Percentiles rank a stretch among this genome's conserved stretches.
Evolutionary conservation across 2,797 vertebrate species (phyloP).

Genomic region (Hylomyscus alleni): DNA sequence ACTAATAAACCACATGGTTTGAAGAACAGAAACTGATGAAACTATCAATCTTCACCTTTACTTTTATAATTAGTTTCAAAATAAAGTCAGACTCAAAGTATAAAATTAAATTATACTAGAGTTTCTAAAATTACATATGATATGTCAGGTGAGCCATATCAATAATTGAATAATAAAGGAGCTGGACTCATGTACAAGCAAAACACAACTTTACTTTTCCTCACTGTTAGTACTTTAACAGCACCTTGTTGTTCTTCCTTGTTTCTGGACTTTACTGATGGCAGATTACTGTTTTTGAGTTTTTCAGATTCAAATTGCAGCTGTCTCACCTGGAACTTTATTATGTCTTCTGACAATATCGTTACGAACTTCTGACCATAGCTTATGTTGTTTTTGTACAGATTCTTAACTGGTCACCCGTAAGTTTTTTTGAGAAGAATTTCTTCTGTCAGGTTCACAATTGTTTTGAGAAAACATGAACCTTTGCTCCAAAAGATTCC

Average conservation of each 20-base stretch:
- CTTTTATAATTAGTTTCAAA: slow-evolving; percentile 49
- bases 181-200: neutral
- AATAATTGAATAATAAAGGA: slow-evolving; percentile 20
- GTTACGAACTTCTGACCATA: slow-evolving; percentile 17
- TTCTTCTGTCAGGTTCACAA: slow-evolving; percentile 5
- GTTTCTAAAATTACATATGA: slow-evolving; percentile 37
- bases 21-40: slow-evolving; percentile 36
- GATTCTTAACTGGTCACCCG: slow-evolving; percentile 28
- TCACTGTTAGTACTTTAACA: neutral
- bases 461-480: neutral
- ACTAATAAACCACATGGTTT: slow-evolving; percentile 41
- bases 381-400: neutral
- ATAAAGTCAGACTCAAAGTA: slow-evolving; percentile 30
- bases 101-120: slow-evolving; percentile 57
- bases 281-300: neutral
- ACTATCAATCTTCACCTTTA: slow-evolving; percentile 18
- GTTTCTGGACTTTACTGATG: neutral
- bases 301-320: neutral
- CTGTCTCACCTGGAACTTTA: neutral
- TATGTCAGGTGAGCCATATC: neutral
- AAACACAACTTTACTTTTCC: slow-evolving; percentile 37
- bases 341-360: neutral
- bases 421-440: neutral
- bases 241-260: neutral
- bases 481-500: neutral